Evolutionary conservation across 2,888 invertebrate species (phyloP), one percentile per base, ranked within the genome.

Genomic region (Megalurothrips usitatus): DNA sequence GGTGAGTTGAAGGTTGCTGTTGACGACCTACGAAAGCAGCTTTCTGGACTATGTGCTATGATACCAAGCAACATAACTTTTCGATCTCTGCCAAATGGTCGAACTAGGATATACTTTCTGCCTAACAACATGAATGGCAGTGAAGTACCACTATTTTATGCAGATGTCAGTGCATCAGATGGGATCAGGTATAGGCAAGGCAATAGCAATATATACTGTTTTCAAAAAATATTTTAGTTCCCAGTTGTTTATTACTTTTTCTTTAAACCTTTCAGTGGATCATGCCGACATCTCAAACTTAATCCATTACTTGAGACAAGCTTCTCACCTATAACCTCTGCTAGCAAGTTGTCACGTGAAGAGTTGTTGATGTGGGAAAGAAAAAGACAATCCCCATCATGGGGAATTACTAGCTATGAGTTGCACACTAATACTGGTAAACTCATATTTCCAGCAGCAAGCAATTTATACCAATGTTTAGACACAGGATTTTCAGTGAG

Each of bases 401-500:
- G 95, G 93, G 97, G 98, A 34, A 97, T 98, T 81, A 96, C 96
- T 0, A 95, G 96, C 0, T 98, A 97, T 86, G 96, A 97, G 87
- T 89, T 97, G 80, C 95, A 97, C 85, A 90, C 92, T 52, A 90
- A 90, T 11, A 92, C 93, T 43, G 96, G 96, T 47, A 92, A 94
- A 85, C 92, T 98, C 84, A 92, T 98, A 82, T 98, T 98, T 88
- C 96, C 97, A 19, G 95, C 96, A 82, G 93, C 94, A 0, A 94
- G 96, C 81, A 94, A 94, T 82, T 89, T 98, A 83, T 98, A 95
- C 87, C 94, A 95, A 81, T 97, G 96, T 86, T 88, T 92, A 81
- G 94, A 95, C 86, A 91, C 91, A 84, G 92, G 92, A 82, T 92
- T 91, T 85, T 90, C 90, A 88, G 93, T 93, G 87, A 89, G 81